Base-by-base conservation (phyloP, 2,888 invertebrate species). In the Cyaniris semiargus region DNA sequence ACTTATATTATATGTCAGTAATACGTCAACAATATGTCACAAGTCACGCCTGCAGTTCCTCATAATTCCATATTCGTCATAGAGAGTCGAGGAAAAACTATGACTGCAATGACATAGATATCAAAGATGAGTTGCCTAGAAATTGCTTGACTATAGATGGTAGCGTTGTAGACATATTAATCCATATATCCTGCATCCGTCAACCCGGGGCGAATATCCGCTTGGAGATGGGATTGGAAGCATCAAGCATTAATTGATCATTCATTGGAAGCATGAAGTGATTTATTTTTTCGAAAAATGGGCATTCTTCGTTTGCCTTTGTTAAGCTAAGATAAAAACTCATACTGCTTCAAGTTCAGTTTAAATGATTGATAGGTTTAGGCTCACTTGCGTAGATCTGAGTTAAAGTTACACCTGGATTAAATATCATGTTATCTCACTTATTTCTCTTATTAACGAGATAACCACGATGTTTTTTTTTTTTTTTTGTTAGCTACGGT, bases 61-160 rank as follows among this genome's bases (percentile, higher is more conserved):
- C 76, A 77, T 77, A 77, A 58, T 38, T 72, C 76, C 76, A 38
- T 58, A 72, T 77, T 34, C 71, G 74, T 74, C 53, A 72, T 72
- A 21, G 44, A 21, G 44, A 34, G 72, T 44, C 21, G 72, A 72
- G 72, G 44, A 72, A 71, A 70, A 70, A 70, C 56, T 23, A 58
- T 71, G 18, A 31, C 10, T 56, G 70, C 58, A 71, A 48, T 80
- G 79, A 78, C 80, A 78, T 71, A 80, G 56, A 78, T 79, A 76
- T 77, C 77, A 76, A 60, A 79, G 78, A 80, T 77, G 79, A 77
- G 76, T 80, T 76, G 78, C 78, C 78, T 78, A 79, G 78, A 81
- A 81, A 81, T 80, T 77, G 75, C 70, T 66, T 44, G 75, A 31
- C 80, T 79, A 66, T 78, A 80, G 70, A 77, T 79, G 79, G 80